Percentiles rank a stretch among this genome's conserved stretches.
phyloP scores from a whole-genome alignment of 2,113 vertebrate genomes.

The Atractosteus spatula region DNA sequence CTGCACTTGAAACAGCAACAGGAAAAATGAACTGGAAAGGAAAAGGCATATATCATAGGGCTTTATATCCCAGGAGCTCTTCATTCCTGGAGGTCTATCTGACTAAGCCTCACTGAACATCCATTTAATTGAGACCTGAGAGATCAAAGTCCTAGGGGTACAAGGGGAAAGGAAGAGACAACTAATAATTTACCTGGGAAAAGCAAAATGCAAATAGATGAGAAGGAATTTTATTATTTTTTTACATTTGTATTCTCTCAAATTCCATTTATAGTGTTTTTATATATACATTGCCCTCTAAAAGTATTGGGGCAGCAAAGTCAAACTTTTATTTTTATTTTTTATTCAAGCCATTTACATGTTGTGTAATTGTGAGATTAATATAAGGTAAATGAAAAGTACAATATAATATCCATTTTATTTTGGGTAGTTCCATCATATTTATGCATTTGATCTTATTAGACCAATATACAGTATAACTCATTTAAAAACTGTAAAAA shows the following conservation, averaged over 20 bases:
- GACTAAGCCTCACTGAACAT: conserved; percentile 30
- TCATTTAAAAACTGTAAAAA: too few species aligned
- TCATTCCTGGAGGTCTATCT: conserved; percentile 29
- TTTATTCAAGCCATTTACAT: too few species aligned
- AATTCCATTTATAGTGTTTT: too few species aligned
- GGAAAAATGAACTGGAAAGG: conserved; percentile 34
- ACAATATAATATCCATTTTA: too few species aligned
- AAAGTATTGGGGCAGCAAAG: too few species aligned
- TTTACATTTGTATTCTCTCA: not conserved
- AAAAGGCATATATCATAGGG: conserved; percentile 44
- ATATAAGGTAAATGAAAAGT: too few species aligned
- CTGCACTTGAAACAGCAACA: conserved; percentile 22
- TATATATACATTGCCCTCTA: too few species aligned
- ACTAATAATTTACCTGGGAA: conserved; percentile 21
- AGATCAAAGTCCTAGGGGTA: conserved; percentile 25
- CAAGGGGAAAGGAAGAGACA: conserved; percentile 13
- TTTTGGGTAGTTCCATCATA: too few species aligned
- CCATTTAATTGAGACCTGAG: conserved; percentile 51
- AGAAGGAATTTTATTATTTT: not conserved
- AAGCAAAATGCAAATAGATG: conserved; percentile 15
- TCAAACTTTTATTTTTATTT: too few species aligned
- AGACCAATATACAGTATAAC: too few species aligned
- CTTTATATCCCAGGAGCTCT: conserved; percentile 41
- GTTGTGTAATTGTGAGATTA: too few species aligned
- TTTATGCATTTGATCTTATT: too few species aligned